Percentiles rank a stretch among this genome's conserved stretches.
Evolutionary conservation across 2,797 vertebrate genomes (phyloP).

Genomic region (Nannoperca obscura): DNA sequence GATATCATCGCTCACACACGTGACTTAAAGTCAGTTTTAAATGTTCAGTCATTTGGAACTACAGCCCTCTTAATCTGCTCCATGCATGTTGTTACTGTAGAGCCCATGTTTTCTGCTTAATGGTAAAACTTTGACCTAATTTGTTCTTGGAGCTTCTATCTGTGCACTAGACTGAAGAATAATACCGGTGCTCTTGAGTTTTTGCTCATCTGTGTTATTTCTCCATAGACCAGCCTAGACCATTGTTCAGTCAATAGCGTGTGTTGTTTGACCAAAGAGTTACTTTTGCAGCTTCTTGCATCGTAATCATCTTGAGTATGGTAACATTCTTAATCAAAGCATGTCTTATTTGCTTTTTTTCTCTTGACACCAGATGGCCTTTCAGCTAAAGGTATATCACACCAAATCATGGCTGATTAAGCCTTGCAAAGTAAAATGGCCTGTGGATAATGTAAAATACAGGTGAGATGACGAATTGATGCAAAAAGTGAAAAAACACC

Average conservation of each 20-base stretch:
- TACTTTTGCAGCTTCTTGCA: slow-evolving; percentile 10
- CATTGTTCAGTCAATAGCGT: slow-evolving; percentile 31
- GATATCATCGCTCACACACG: slow-evolving; percentile 56
- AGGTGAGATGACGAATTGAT: slow-evolving; percentile 39
- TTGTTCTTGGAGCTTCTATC: slow-evolving; percentile 48
- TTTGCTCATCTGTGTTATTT: slow-evolving; percentile 57
- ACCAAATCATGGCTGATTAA: slow-evolving; percentile 39
- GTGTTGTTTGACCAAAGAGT: slow-evolving; percentile 9
- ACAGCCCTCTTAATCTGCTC: slow-evolving; percentile 55
- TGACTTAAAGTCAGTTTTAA: slow-evolving; percentile 56
- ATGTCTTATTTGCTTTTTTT: slow-evolving; percentile 6
- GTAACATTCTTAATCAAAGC: slow-evolving; percentile 32
- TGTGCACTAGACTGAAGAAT: slow-evolving; percentile 62
- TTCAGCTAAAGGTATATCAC: slow-evolving; percentile 51
- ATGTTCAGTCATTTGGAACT: slow-evolving; percentile 49
- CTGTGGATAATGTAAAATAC: slow-evolving; percentile 42
- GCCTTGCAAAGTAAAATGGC: slow-evolving; percentile 45
- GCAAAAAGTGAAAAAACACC: slow-evolving; percentile 71
- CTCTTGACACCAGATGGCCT: slow-evolving; percentile 29
- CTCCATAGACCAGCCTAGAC: slow-evolving; percentile 33
- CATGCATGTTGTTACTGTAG: slow-evolving; percentile 45
- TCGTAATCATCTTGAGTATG: slow-evolving; percentile 13
- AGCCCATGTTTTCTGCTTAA: slow-evolving; percentile 49
- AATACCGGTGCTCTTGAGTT: slow-evolving; percentile 72
- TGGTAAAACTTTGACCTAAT: slow-evolving; percentile 54